Conservation (phyloP, 2,113 vertebrate genomes). For the Serinus canaria region DNA sequence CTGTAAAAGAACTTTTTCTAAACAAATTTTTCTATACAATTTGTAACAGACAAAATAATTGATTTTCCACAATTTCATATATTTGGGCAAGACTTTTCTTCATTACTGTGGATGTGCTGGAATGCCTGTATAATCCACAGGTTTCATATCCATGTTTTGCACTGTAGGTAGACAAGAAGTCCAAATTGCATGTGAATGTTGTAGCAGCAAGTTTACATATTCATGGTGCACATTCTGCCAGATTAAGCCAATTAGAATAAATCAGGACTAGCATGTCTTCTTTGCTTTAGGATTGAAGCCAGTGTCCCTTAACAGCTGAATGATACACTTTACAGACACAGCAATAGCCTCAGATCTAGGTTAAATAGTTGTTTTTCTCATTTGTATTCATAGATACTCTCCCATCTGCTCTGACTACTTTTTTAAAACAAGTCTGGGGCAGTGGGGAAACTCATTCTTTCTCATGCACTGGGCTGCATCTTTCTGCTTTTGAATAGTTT, state of each 20-base stretch:
- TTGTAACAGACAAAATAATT: background rate
- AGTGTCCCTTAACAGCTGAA: background rate
- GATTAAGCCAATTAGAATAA: background rate
- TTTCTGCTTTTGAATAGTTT: background rate
- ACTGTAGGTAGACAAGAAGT: background rate
- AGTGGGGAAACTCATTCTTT: background rate
- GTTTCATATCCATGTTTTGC: background rate
- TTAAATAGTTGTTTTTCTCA: background rate
- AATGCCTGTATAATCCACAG: background rate
- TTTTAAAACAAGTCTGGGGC: background rate
- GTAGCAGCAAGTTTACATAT: background rate
- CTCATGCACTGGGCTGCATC: background rate
- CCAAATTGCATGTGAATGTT: background rate
- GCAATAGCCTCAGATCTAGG: background rate
- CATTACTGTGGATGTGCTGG: background rate
- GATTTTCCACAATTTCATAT: background rate
- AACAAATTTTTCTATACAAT: background rate
- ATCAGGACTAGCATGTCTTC: background rate
- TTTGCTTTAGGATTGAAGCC: background rate
- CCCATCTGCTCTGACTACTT: background rate
- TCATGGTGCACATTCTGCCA: background rate
- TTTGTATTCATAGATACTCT: background rate
- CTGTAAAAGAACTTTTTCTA: background rate
- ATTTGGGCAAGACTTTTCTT: background rate
- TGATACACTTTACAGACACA: background rate